These are phyloP conservation scores for Patella caerulea DNA, from an alignment of 2,888 invertebrate genomes.

Conservation along the genomic window DNA sequence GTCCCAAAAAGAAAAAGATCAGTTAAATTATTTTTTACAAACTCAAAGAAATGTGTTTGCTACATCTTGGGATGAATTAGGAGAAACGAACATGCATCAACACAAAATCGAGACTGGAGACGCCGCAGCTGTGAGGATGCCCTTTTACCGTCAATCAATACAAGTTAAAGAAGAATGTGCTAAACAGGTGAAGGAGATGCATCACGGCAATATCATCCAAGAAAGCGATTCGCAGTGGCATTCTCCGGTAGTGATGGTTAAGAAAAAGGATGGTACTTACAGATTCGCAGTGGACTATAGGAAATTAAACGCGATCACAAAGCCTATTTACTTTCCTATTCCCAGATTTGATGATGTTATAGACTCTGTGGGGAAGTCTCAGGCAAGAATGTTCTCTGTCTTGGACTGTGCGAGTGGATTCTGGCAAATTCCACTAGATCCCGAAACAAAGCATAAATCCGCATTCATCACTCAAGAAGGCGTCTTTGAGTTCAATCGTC, in stretches of 20 bases:
- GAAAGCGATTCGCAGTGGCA: too few relatives aligned
- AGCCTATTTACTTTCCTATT: conserved; percentile 34
- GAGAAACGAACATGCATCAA: too few relatives aligned
- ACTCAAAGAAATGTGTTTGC: too few relatives aligned
- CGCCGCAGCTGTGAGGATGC: too few relatives aligned
- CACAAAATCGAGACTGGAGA: too few relatives aligned
- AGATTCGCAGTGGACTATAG: conserved; percentile 42
- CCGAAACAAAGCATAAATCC: conserved; percentile 32
- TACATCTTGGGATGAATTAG: too few relatives aligned
- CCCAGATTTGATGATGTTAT: conserved; percentile 35
- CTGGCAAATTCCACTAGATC: conserved; percentile 35
- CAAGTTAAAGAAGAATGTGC: too few relatives aligned
- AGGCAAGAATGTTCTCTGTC: conserved; percentile 26
- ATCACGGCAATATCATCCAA: too few relatives aligned
- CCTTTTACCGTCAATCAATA: too few relatives aligned
- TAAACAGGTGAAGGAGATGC: too few relatives aligned
- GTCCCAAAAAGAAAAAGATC: neutral
- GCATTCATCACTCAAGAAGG: conserved; percentile 39
- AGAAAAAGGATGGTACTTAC: too few relatives aligned
- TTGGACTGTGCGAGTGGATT: conserved; percentile 34
- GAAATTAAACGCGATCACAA: conserved; percentile 32
- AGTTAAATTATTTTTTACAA: neutral
- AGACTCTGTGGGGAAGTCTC: conserved; percentile 33
- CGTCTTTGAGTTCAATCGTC: conserved; percentile 32
- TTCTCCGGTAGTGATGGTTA: too few relatives aligned